A percentile compares a stretch with the other conserved stretches of the same genome.
These are phyloP conservation scores for Urocyon cinereoargenteus DNA, from an alignment of 2,797 vertebrate genomes.

Conservation along the genomic window DNA sequence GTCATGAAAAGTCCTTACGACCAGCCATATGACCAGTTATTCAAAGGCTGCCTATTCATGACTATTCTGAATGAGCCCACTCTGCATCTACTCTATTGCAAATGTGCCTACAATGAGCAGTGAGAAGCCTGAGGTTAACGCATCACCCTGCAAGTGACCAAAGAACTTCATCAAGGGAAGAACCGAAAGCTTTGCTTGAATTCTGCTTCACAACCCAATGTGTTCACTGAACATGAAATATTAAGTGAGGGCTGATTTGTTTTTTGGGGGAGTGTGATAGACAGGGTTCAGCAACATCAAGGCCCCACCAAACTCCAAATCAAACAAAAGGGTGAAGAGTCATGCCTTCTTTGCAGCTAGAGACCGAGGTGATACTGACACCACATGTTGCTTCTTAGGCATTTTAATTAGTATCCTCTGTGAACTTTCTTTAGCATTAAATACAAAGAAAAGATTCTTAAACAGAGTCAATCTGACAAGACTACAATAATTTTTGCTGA, in stretches of 20 bases:
- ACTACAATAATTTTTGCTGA: neutral
- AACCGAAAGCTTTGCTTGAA: neutral
- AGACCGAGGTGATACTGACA: neutral
- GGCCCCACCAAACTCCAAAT: neutral
- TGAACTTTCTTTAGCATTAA: conserved; percentile 4
- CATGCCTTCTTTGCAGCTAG: neutral
- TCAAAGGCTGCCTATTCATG: neutral
- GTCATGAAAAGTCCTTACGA: neutral
- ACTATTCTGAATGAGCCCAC: neutral
- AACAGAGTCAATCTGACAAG: neutral
- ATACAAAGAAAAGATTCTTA: conserved; percentile 28
- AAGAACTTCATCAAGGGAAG: neutral
- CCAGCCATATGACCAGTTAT: neutral
- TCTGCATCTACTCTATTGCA: neutral
- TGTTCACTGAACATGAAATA: neutral
- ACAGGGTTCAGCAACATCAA: neutral
- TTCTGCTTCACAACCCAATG: neutral
- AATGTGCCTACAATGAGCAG: neutral
- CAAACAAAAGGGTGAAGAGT: neutral
- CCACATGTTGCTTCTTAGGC: neutral
- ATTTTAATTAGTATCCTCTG: conserved; percentile 21
- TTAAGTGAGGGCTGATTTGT: neutral
- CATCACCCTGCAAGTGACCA: neutral
- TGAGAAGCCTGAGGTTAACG: neutral
- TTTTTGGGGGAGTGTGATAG: neutral